Evolutionary conservation across 2,113 vertebrate genomes (phyloP).

Genomic region (Dendrocopos noguchii): DNA sequence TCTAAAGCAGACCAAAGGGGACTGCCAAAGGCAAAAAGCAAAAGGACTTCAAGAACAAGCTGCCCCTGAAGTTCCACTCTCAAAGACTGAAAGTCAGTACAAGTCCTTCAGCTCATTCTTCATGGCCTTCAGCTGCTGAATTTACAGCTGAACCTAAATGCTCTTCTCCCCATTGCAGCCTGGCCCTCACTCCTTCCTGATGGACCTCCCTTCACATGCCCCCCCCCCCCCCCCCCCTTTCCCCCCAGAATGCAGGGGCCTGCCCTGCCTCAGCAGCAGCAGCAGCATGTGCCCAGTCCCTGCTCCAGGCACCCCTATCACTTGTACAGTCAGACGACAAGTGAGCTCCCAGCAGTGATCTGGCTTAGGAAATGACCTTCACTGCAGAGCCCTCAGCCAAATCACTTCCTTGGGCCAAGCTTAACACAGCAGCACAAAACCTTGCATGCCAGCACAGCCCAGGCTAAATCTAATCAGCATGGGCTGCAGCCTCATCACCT

Average conservation of each 20-base stretch:
- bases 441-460: not conserved
- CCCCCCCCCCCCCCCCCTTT: not conserved
- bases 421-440: not conserved
- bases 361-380: conserved; percentile 11
- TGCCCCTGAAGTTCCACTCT: not conserved
- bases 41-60: not conserved
- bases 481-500: not conserved
- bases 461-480: not conserved
- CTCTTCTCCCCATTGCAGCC: not conserved
- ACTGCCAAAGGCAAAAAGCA: not conserved
- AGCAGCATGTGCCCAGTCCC: not conserved
- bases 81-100: not conserved
- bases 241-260: not conserved
- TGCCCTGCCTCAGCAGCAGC: not conserved
- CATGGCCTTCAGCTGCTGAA: not conserved
- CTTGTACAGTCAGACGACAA: not conserved
- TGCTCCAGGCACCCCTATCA: fast-evolving
- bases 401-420: not conserved
- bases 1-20: not conserved
- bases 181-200: not conserved
- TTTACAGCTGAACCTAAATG: not conserved
- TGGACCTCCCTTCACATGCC: not conserved
- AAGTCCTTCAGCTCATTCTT: not conserved
- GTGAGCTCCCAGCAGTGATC: not conserved
- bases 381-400: not conserved